Evolutionary conservation across 2,797 vertebrate genomes (phyloP).

Genomic region (Molossus alvarezi): DNA sequence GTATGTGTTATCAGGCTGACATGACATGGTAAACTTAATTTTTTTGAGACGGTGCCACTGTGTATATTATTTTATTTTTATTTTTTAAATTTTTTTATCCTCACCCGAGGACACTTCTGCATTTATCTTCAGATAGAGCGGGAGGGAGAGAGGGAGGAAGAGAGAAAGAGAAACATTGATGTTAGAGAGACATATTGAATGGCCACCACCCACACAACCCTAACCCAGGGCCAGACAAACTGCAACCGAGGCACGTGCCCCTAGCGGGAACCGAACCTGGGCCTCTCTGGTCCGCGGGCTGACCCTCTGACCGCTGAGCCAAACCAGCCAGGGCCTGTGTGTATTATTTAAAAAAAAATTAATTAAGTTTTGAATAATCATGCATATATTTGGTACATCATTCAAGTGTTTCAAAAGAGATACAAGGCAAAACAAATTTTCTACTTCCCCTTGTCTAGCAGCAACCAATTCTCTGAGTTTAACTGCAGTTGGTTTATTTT

Average conservation of each 20-base stretch:
- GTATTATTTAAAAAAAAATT: constrained; percentile 71
- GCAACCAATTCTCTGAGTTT: neutral
- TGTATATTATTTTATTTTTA: constrained; percentile 62
- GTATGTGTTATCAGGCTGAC: constrained; percentile 68
- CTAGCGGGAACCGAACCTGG: too few species aligned
- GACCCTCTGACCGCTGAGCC: too few species aligned
- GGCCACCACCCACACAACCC: too few species aligned
- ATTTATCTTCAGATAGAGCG: too few species aligned
- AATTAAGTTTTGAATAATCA: constrained; percentile 46
- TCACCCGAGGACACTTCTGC: too few species aligned
- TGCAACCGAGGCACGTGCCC: too few species aligned
- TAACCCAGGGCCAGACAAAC: too few species aligned
- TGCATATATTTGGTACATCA: neutral
- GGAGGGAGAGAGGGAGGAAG: too few species aligned
- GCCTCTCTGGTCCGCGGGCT: too few species aligned
- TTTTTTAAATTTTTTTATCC: too few species aligned
- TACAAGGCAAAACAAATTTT: neutral
- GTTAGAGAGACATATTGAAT: too few species aligned
- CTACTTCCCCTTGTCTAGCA: neutral
- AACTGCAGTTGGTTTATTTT: neutral
- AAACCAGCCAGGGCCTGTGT: neutral
- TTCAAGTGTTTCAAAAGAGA: neutral
- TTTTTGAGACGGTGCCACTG: constrained; percentile 82
- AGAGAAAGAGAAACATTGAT: too few species aligned
- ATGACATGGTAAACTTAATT: constrained; percentile 80